Base-by-base conservation (phyloP, 2,113 vertebrate species). In the Oreochromis aureus region DNA sequence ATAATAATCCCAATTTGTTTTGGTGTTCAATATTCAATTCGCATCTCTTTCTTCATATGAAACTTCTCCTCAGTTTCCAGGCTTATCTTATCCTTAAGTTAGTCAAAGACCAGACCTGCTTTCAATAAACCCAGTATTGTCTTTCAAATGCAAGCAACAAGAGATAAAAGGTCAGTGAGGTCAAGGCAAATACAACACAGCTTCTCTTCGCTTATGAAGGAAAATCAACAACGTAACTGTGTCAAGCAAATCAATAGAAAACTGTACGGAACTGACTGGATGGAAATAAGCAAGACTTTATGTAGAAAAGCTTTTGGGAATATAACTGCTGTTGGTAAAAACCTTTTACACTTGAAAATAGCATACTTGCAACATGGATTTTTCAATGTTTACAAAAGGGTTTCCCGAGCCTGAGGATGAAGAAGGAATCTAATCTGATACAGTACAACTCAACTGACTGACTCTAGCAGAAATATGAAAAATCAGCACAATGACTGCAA, bases 291-390 rank as follows among this genome's bases (percentile, higher is more conserved):
- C 41, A 82, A 32, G 18, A 48, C 27, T 86, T 82, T 81, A 56
- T 90, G 73, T 83, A 87, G 79, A 91, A 89, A 88, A 88, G 48
- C 41, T 56, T 80, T 11, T 44, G 41, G 41, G 84, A 88, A 36
- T 83, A 87, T 36, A 15, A 80, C 84, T 81, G 91, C 59, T 83
- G 90, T 10, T 54, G 66, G 86, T 89, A 90, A 86, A 91, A 90
- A 92, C 82, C 84, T 79, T 78, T 6, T 18, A n/a, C 81, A 24
- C 63, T 84, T 51, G 54, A 93, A 95, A 95, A 92, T 87, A 91
- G 61, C 32, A 7, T 6, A 16, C 46, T 61, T 53, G 63, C 3
- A 88, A 55, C 3, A n/a, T 53, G 73, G 10, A 78, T 2, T 16
- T 85, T 44, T 80, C 18, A 63, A 7, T 15, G 53, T 41, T 86